Conservation (phyloP, 2,113 vertebrate genomes). For the Vidua chalybeata region DNA sequence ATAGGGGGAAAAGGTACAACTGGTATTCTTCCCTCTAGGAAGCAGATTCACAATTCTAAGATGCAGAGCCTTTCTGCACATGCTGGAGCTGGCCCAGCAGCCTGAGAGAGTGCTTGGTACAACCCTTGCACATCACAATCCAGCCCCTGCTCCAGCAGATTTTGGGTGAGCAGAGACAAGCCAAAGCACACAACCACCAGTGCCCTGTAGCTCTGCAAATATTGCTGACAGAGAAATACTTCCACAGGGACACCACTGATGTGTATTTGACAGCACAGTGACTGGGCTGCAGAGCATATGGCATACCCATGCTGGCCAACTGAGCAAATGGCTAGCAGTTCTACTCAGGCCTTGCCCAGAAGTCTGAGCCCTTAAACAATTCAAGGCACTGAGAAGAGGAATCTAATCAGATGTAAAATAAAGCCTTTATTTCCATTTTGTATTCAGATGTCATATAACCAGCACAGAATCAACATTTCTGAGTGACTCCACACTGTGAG, state of each 20-base stretch:
- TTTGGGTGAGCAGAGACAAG: neutral
- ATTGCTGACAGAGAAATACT: neutral
- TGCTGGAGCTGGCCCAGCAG: neutral
- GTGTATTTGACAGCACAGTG: neutral
- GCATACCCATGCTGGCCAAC: neutral
- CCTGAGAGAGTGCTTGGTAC: accelerated
- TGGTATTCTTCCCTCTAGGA: neutral
- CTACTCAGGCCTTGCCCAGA: neutral
- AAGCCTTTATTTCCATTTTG: neutral
- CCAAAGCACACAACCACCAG: neutral
- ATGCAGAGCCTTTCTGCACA: neutral
- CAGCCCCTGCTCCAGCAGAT: neutral
- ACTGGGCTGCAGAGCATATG: neutral
- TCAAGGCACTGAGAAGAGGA: neutral
- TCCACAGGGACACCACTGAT: neutral
- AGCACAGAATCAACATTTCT: neutral
- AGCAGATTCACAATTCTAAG: neutral
- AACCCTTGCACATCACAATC: neutral
- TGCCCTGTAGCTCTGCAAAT: neutral
- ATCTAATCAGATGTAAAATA: neutral
- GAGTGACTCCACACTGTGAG: neutral
- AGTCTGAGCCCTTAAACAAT: neutral
- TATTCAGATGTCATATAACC: neutral
- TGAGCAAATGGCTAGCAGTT: accelerated
- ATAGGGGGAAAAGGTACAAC: accelerated